A percentile compares a stretch with the other conserved stretches of the same genome.
These are phyloP conservation scores for Drosophila nigricruria DNA, from an alignment of 2,888 invertebrate genomes.

Conservation along the genomic window DNA sequence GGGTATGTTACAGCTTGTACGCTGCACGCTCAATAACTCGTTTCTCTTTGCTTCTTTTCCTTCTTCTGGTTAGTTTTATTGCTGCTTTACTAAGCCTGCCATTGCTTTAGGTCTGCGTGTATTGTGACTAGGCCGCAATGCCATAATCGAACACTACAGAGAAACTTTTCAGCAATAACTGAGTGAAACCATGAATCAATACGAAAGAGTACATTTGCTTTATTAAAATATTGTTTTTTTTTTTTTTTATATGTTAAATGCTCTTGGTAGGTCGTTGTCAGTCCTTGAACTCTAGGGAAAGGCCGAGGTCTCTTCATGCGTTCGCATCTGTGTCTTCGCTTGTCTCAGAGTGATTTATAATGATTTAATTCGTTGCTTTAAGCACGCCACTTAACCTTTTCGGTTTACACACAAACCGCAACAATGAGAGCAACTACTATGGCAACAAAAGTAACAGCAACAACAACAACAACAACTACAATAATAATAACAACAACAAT, in stretches of 20 bases:
- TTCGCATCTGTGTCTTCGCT: slow-evolving; percentile 14
- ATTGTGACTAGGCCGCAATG: slow-evolving; percentile 26
- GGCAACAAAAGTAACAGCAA: slow-evolving; percentile 3
- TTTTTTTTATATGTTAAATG: background rate
- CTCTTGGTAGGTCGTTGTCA: slow-evolving; percentile 26
- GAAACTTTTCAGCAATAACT: background rate
- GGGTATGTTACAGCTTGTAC: slow-evolving; percentile 12
- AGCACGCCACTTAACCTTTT: slow-evolving; percentile 69
- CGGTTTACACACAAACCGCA: slow-evolving; percentile 63
- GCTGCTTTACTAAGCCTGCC: slow-evolving; percentile 29
- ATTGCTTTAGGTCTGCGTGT: slow-evolving; percentile 36
- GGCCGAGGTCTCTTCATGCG: slow-evolving; percentile 2
- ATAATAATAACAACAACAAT: slow-evolving; percentile 25
- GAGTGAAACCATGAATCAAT: background rate
- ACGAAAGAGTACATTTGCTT: background rate
- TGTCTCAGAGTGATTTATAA: slow-evolving; percentile 39
- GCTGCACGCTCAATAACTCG: background rate
- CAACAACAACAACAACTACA: slow-evolving; percentile 25
- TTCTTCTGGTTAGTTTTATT: slow-evolving; percentile 29
- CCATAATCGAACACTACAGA: background rate
- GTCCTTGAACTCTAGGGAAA: slow-evolving; percentile 37
- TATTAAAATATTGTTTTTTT: background rate
- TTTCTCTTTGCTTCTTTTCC: slow-evolving; percentile 13
- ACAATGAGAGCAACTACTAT: slow-evolving; percentile 68
- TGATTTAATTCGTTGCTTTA: slow-evolving; percentile 69